phyloP scores from a whole-genome alignment of 2,888 invertebrate genomes.

The Andrena bucephala region DNA sequence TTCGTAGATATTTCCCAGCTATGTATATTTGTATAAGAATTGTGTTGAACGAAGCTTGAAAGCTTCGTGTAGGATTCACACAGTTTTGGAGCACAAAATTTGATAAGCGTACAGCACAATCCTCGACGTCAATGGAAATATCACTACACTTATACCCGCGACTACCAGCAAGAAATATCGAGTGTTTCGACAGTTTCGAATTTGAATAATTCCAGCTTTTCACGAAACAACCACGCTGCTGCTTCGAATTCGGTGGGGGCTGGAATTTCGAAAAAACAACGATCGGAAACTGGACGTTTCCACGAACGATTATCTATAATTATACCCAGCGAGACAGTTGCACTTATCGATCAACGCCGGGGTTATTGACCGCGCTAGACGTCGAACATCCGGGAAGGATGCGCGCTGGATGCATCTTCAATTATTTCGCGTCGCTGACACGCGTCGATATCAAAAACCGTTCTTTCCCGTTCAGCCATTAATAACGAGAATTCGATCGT shows the following conservation, averaged over 20 bases:
- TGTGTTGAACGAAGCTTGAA: too few relatives aligned
- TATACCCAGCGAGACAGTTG: slow-evolving; percentile 38
- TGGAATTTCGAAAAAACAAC: background rate
- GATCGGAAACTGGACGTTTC: slow-evolving; percentile 14
- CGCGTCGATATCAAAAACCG: background rate
- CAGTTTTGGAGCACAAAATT: too few relatives aligned
- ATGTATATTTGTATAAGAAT: too few relatives aligned
- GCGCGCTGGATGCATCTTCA: slow-evolving; percentile 2
- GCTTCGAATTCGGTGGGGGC: background rate
- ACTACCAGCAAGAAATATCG: too few relatives aligned
- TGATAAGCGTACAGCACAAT: too few relatives aligned
- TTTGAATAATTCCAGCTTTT: background rate
- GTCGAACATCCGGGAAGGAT: slow-evolving; percentile 15
- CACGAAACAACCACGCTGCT: background rate
- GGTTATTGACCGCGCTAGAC: slow-evolving; percentile 51
- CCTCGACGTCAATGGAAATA: too few relatives aligned
- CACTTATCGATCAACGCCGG: slow-evolving; percentile 54
- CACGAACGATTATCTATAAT: slow-evolving; percentile 50
- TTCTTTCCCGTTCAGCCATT: background rate
- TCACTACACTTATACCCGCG: too few relatives aligned
- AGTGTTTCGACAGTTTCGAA: background rate
- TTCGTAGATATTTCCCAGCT: too few relatives aligned
- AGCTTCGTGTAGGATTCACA: too few relatives aligned
- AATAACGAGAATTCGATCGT: slow-evolving; percentile 20
- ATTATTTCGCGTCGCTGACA: slow-evolving; percentile 34